Evolutionary conservation across 2,113 vertebrate species (phyloP).

Genomic region (Onychostruthus taczanowskii): DNA sequence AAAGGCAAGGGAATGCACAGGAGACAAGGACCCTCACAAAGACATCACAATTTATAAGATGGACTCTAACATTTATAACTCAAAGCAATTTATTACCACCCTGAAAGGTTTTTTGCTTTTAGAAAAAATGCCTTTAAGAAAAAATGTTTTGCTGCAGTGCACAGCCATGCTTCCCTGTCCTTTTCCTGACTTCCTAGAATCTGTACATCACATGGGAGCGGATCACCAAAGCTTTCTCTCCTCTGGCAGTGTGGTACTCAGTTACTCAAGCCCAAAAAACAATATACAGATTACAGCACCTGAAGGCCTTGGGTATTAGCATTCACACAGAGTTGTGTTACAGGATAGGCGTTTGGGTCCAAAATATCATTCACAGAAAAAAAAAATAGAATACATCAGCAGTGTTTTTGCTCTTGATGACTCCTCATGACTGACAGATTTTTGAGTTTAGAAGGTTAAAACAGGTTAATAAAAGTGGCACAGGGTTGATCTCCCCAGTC

Average conservation of each 20-base stretch:
- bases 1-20: neutral
- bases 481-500: neutral
- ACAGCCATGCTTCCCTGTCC: neutral
- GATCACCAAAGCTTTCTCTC: neutral
- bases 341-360: neutral
- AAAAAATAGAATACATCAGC: neutral
- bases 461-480: neutral
- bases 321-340: neutral
- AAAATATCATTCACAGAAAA: neutral
- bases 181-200: neutral
- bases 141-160: neutral
- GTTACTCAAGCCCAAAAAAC: neutral
- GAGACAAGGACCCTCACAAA: neutral
- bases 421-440: neutral
- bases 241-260: neutral
- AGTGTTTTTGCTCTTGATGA: neutral
- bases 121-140: neutral
- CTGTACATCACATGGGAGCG: fast-evolving
- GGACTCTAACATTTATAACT: neutral
- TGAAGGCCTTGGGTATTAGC: neutral
- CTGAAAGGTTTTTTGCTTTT: neutral
- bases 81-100: neutral
- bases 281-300: neutral
- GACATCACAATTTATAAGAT: neutral
- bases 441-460: neutral